Percentiles rank a stretch among this genome's conserved stretches.
These are phyloP conservation scores for Xanthia icteritia DNA, from an alignment of 2,888 invertebrate genomes.

Conservation along the genomic window DNA sequence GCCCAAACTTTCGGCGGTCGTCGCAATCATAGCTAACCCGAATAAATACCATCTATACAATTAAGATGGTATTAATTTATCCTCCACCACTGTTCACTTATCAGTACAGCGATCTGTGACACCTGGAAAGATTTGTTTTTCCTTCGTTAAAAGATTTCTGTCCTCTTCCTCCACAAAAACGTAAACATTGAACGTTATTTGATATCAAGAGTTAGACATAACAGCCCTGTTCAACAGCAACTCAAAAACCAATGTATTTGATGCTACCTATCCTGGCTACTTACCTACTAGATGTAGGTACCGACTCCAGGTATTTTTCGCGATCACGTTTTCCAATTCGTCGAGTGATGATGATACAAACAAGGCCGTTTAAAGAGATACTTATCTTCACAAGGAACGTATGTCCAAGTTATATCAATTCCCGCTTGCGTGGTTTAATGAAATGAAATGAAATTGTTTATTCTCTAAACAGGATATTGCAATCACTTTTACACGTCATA, in stretches of 20 bases:
- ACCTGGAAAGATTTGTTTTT: neutral
- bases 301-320: neutral
- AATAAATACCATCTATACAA: neutral
- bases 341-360: neutral
- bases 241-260: too few species aligned
- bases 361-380: neutral
- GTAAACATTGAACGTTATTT: neutral
- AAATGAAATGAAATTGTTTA: too few species aligned
- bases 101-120: too few species aligned
- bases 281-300: too few species aligned
- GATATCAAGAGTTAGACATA: neutral
- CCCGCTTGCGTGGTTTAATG: slow-evolving; percentile 17
- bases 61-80: neutral
- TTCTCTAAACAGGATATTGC: too few species aligned
- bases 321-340: neutral
- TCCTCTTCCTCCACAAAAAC: neutral
- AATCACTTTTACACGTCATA: too few species aligned
- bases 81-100: neutral
- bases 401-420: neutral
- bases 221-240: neutral
- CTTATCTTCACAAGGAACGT: neutral
- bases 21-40: neutral
- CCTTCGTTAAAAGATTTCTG: too few species aligned
- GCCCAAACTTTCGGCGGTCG: neutral
- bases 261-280: too few species aligned